These are phyloP conservation scores for Delia radicum DNA, from an alignment of 1,140 invertebrate species.

Conservation along the genomic window DNA sequence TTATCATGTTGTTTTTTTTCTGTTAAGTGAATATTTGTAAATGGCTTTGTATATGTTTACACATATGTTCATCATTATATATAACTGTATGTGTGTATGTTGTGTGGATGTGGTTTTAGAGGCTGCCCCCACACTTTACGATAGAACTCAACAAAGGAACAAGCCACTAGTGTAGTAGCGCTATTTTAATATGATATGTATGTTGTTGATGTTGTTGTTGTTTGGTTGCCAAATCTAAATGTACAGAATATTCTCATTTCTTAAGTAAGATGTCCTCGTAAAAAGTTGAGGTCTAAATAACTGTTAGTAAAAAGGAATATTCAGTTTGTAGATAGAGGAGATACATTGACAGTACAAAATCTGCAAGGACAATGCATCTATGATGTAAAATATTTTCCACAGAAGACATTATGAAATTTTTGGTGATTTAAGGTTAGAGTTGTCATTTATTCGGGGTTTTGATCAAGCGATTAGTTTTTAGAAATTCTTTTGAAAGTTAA, in stretches of 20 bases:
- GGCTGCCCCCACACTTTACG: neutral
- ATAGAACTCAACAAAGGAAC: neutral
- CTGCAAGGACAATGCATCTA: no score
- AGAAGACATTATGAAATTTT: no score
- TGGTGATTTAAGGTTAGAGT: no score
- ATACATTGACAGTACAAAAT: no score
- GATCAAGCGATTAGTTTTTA: no score
- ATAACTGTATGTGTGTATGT: neutral
- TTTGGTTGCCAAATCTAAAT: no score
- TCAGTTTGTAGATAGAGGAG: no score
- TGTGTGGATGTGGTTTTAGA: neutral
- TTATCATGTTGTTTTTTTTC: neutral
- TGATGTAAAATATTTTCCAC: no score
- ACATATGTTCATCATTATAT: neutral
- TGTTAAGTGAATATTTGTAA: neutral
- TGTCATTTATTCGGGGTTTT: no score
- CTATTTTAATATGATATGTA: neutral
- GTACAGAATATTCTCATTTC: neutral
- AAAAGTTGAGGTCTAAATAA: slow-evolving; percentile 1
- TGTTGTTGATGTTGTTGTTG: no score
- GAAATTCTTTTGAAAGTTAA: no score
- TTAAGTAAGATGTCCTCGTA: neutral
- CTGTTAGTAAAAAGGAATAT: neutral
- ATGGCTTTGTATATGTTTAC: neutral
- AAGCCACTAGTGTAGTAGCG: neutral